phyloP scores from a whole-genome alignment of 2,113 vertebrate genomes.

The Eurypyga helias region DNA sequence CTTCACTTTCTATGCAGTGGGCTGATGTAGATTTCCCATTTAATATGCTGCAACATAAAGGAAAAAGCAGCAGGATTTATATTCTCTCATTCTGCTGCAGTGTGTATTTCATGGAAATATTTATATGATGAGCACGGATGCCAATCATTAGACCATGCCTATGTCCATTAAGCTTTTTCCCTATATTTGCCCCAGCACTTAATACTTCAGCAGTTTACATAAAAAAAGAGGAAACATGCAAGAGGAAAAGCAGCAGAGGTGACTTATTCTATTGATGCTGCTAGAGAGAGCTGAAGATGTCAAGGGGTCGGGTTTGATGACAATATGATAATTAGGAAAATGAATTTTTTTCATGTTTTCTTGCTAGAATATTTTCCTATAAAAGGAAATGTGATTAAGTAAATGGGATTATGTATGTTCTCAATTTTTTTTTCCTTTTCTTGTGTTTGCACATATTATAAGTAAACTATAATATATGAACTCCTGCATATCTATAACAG shows the following conservation, averaged over 20 bases:
- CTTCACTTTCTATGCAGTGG: neutral
- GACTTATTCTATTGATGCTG: neutral
- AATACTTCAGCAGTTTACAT: neutral
- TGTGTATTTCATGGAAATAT: neutral
- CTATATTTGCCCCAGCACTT: neutral
- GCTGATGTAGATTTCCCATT: neutral
- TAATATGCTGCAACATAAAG: neutral
- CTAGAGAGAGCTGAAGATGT: neutral
- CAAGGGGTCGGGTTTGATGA: neutral
- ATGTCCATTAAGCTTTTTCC: neutral
- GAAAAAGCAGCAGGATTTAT: neutral
- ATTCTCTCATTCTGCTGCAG: neutral
- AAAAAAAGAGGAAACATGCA: neutral
- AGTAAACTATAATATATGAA: neutral
- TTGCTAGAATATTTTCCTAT: neutral
- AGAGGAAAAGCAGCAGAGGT: neutral
- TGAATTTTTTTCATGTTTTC: neutral
- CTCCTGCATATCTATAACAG: neutral
- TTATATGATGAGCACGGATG: neutral
- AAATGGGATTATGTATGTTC: neutral
- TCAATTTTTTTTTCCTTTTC: neutral
- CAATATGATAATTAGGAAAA: neutral
- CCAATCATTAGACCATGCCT: neutral
- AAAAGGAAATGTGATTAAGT: neutral
- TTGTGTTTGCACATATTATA: neutral